Evolutionary conservation across 1,140 invertebrate genomes (phyloP).

Genomic region (Bombus pascuorum): DNA sequence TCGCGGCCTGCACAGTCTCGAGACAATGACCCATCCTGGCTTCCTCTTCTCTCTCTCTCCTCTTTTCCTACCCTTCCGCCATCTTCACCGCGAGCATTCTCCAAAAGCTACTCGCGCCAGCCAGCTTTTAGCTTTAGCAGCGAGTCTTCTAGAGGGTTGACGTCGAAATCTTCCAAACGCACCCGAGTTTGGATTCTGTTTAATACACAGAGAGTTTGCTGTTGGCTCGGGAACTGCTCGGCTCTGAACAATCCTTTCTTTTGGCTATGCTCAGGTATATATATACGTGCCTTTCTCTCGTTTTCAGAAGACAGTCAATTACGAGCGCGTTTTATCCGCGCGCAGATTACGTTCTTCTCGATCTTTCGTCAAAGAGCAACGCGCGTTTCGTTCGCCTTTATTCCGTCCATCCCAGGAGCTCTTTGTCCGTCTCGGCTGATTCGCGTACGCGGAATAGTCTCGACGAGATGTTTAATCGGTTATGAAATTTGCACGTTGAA

Average conservation of each 20-base stretch:
- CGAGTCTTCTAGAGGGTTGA: not conserved
- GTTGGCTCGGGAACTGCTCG: no score
- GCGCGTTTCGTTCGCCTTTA: conserved; percentile 7
- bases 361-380: not conserved
- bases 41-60: conserved; percentile 15
- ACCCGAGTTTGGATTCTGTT: not conserved
- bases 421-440: not conserved
- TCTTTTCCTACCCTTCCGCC: not conserved
- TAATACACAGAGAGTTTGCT: not conserved
- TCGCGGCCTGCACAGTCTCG: conserved; percentile 22
- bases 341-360: not conserved
- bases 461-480: conserved; percentile 46
- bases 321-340: not conserved
- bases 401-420: not conserved
- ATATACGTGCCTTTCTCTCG: not conserved
- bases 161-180: not conserved
- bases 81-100: not conserved
- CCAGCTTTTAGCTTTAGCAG: not conserved
- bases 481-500: conserved; percentile 42
- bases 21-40: conserved; percentile 55
- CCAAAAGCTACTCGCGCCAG: conserved; percentile 5
- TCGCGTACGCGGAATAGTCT: not conserved
- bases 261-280: not conserved
- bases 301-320: conserved; percentile 28
- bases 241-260: not conserved